Conservation (phyloP, 1,140 invertebrate genomes). For the Aphidius ervi region DNA sequence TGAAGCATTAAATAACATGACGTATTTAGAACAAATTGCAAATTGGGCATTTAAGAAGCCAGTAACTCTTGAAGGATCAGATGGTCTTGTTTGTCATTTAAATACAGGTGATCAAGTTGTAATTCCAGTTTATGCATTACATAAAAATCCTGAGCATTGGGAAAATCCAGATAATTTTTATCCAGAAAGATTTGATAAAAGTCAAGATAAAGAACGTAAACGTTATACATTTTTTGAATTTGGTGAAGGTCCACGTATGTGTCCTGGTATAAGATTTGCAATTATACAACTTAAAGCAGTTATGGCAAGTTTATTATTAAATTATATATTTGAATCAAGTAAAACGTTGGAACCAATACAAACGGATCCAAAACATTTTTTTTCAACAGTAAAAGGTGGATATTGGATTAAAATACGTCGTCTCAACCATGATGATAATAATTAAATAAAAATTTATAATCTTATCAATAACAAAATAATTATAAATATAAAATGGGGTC, state of each 20-base stretch:
- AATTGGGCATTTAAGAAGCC: constrained; percentile 40
- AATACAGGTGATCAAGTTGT: constrained; percentile 35
- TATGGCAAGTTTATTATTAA: constrained; percentile 24
- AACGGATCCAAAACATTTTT: constrained; percentile 17
- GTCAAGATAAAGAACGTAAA: constrained; percentile 32
- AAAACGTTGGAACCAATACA: constrained; percentile 25
- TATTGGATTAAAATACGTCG: constrained; percentile 7
- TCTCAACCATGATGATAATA: neutral
- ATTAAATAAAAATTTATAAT: neutral
- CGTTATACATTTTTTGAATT: constrained; percentile 55
- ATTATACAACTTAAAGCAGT: constrained; percentile 27
- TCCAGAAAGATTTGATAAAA: constrained; percentile 60
- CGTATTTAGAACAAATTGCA: constrained; percentile 60
- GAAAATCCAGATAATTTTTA: constrained; percentile 61
- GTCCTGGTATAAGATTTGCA: constrained; percentile 50
- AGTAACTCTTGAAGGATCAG: constrained; percentile 29
- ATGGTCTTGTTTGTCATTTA: constrained; percentile 23
- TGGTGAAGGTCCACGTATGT: constrained; percentile 59
- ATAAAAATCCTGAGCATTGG: constrained; percentile 53
- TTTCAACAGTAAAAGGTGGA: constrained; percentile 5
- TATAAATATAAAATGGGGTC: no score
- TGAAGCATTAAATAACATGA: constrained; percentile 60
- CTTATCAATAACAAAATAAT: no score
- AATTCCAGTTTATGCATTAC: constrained; percentile 39
- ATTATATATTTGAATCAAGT: constrained; percentile 25